A percentile compares a stretch with the other conserved stretches of the same genome.
phyloP scores from a whole-genome alignment of 2,797 vertebrate genomes.

The Crocidura indochinensis region DNA sequence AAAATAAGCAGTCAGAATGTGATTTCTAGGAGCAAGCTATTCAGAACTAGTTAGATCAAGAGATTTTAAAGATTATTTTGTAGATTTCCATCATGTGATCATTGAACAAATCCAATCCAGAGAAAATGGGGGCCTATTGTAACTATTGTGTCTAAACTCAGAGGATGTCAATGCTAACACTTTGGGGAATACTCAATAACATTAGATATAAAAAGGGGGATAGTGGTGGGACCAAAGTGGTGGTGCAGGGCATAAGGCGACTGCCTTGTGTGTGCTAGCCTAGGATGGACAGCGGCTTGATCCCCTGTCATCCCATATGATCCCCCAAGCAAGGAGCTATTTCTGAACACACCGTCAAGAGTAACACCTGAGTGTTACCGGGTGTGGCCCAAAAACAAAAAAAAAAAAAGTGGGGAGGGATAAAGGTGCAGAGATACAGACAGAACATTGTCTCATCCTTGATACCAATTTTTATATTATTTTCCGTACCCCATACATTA shows the following conservation, averaged over 20 bases:
- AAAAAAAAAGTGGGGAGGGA: too few relatives aligned
- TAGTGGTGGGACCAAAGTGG: background rate
- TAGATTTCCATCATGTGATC: background rate
- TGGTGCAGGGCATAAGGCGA: background rate
- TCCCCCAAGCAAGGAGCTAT: too few relatives aligned
- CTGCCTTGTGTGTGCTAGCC: too few relatives aligned
- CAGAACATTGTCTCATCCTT: background rate
- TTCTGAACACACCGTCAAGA: too few relatives aligned
- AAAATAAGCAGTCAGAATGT: background rate
- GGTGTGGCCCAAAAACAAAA: too few relatives aligned
- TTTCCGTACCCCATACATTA: rapidly evolving
- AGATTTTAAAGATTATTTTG: background rate
- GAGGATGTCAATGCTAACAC: background rate
- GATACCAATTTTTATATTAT: background rate
- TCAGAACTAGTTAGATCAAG: background rate
- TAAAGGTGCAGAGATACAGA: too few relatives aligned
- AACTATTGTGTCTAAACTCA: background rate
- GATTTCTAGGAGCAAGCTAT: background rate
- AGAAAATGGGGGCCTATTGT: background rate
- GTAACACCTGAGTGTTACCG: too few relatives aligned
- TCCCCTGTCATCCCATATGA: too few relatives aligned
- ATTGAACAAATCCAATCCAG: background rate
- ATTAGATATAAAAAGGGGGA: background rate
- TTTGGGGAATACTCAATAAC: background rate
- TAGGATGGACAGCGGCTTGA: too few relatives aligned